Conservation (phyloP, 1,140 invertebrate genomes). For the Charaxes varanes region DNA sequence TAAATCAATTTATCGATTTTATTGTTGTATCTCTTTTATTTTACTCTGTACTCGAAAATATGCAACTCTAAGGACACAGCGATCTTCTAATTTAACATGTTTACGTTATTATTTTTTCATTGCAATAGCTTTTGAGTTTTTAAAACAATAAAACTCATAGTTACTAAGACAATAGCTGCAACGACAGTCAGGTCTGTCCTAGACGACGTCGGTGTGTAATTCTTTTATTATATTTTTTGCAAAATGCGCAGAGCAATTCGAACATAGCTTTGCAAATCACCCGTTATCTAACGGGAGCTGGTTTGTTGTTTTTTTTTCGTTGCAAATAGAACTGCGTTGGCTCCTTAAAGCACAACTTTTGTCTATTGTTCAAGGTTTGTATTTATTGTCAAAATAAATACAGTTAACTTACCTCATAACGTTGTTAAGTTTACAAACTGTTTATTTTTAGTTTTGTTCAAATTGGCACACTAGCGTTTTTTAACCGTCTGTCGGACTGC, state of each 20-base stretch:
- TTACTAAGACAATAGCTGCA: slow-evolving; percentile 33
- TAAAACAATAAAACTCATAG: slow-evolving; percentile 34
- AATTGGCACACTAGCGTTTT: background rate
- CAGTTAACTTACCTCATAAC: slow-evolving; percentile 1
- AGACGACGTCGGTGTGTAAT: no score
- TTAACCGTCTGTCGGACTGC: no score
- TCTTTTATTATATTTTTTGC: slow-evolving; percentile 9
- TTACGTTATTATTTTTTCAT: slow-evolving; percentile 50
- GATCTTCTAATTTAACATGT: slow-evolving; percentile 55
- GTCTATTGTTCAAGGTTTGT: slow-evolving; percentile 9
- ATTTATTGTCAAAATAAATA: slow-evolving; percentile 9
- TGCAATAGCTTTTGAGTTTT: slow-evolving; percentile 45
- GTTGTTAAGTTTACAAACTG: background rate
- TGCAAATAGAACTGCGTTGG: background rate
- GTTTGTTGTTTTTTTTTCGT: slow-evolving; percentile 5
- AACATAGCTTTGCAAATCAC: slow-evolving; percentile 12
- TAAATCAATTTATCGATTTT: no score
- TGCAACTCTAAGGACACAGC: slow-evolving; percentile 44
- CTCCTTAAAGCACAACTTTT: slow-evolving; percentile 2
- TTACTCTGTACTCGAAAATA: slow-evolving; percentile 42
- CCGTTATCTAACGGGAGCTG: slow-evolving; percentile 11
- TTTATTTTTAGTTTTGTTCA: background rate
- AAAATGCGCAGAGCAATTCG: slow-evolving; percentile 5
- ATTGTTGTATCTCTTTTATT: slow-evolving; percentile 8
- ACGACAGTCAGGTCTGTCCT: no score